Evolutionary conservation across 2,797 vertebrate species (phyloP).

Genomic region (Cichlasoma orientale): DNA sequence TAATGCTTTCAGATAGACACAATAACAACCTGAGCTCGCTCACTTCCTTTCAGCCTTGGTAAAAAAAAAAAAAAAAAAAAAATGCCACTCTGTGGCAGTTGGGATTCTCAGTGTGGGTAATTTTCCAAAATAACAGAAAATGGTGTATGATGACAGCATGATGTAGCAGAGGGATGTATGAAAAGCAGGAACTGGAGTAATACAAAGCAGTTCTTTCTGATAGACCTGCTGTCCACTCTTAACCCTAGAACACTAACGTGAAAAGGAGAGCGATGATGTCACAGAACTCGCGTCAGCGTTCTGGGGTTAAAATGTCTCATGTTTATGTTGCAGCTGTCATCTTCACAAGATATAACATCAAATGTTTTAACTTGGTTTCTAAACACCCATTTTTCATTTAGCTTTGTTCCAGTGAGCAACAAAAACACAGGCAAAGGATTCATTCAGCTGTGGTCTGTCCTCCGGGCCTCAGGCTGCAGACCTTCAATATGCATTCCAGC

Average conservation of each 20-base stretch:
- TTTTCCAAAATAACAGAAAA: conserved; percentile 1
- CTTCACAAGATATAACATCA: background rate
- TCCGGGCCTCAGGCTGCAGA: background rate
- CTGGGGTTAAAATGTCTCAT: background rate
- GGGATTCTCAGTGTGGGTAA: background rate
- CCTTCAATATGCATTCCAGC: background rate
- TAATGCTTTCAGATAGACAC: background rate
- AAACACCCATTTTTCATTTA: background rate
- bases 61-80: background rate
- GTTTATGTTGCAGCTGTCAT: background rate
- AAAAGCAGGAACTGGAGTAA: background rate
- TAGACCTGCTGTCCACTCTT: background rate
- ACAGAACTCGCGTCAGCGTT: too few species aligned
- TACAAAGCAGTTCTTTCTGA: background rate
- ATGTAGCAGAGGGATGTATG: too few species aligned
- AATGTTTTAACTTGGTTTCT: background rate
- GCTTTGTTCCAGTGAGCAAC: background rate
- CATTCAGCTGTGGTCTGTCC: too few species aligned
- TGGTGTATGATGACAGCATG: background rate
- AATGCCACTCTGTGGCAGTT: background rate
- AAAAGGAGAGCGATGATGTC: too few species aligned
- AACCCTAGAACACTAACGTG: background rate
- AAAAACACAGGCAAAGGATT: background rate
- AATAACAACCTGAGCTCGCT: background rate
- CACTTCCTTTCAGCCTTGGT: background rate